phyloP scores from a whole-genome alignment of 2,113 vertebrate genomes.

The Origma solitaria region DNA sequence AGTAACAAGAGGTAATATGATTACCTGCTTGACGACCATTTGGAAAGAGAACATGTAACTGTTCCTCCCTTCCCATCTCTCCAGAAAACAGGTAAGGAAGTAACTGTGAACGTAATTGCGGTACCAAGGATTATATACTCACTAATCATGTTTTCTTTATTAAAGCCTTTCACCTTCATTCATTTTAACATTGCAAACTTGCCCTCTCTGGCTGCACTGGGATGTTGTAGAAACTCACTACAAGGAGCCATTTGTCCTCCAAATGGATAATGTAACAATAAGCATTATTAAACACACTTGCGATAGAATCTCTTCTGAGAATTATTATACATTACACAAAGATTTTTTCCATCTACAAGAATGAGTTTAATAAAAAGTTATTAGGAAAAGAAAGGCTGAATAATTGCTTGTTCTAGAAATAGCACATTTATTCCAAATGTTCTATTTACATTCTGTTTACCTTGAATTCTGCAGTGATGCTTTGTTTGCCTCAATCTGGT shows the following conservation, averaged over 20 bases:
- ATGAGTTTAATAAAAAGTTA: not conserved
- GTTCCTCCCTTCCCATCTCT: not conserved
- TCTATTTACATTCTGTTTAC: not conserved
- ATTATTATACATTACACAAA: not conserved
- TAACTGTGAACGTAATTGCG: not conserved
- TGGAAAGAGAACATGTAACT: not conserved
- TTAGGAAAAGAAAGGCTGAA: not conserved
- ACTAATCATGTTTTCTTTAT: not conserved
- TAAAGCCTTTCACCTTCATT: not conserved
- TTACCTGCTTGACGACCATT: not conserved
- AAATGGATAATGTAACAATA: not conserved
- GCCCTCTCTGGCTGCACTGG: not conserved
- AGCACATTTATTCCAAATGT: not conserved
- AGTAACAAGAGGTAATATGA: not conserved
- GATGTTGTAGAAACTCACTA: not conserved
- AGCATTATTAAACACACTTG: not conserved
- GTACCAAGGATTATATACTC: not conserved
- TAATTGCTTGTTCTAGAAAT: not conserved
- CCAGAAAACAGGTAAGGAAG: not conserved
- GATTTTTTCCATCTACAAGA: not conserved
- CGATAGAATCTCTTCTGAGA: not conserved
- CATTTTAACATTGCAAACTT: not conserved
- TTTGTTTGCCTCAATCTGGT: not conserved
- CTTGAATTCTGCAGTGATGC: not conserved
- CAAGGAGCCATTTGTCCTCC: not conserved